Percentiles rank a stretch among this genome's conserved stretches.
Conservation (phyloP, 2,113 vertebrate species). For the Antechinus stuartii region DNA sequence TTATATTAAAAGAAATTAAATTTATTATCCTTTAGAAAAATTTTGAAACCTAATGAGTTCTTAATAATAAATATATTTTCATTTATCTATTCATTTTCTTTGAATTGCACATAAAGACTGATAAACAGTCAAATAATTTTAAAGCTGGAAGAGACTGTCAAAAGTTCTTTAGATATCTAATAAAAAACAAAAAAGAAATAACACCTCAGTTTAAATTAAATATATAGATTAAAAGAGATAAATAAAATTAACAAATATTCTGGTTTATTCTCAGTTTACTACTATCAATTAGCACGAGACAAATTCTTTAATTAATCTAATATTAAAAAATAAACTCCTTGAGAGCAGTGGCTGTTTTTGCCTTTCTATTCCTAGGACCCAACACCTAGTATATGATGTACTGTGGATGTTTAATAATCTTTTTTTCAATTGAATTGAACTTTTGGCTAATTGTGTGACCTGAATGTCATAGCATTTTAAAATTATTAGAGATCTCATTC, state of each 20-base stretch:
- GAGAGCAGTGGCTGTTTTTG: not conserved
- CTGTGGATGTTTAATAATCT: not conserved
- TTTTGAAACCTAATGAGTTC: not conserved
- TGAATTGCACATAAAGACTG: too few species aligned
- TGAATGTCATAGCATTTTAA: not conserved
- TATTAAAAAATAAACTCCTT: not conserved
- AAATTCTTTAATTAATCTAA: not conserved
- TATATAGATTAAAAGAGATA: not conserved
- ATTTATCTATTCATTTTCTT: too few species aligned
- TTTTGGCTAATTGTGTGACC: not conserved
- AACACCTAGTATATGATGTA: not conserved
- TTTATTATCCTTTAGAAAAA: not conserved
- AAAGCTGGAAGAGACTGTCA: not conserved
- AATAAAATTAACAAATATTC: not conserved
- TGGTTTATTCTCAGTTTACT: not conserved
- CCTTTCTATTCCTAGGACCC: not conserved
- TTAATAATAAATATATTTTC: too few species aligned
- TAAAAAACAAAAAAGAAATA: not conserved
- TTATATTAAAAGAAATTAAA: not conserved
- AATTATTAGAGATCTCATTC: not conserved
- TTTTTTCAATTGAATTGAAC: not conserved
- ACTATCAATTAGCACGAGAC: not conserved
- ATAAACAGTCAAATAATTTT: too few species aligned
- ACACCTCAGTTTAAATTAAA: not conserved
- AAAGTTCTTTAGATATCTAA: not conserved